Conservation (phyloP, 2,113 vertebrate genomes). For the Lampris incognitus region DNA sequence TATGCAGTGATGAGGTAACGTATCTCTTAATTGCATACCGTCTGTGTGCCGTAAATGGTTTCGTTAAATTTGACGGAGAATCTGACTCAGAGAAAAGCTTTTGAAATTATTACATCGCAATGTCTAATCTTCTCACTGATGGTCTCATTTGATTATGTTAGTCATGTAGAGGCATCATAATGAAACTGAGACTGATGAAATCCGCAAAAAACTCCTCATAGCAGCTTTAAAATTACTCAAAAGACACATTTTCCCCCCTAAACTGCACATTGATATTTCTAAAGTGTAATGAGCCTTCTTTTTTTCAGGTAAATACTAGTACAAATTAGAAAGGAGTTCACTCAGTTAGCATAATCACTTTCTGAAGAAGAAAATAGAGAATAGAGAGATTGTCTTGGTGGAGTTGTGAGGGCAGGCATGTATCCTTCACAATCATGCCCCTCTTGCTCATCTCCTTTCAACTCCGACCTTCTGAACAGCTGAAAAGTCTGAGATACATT, state of each 20-base stretch:
- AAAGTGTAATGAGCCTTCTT: conserved; percentile 33
- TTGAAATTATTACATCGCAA: too few relatives aligned
- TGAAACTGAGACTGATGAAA: too few relatives aligned
- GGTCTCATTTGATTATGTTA: too few relatives aligned
- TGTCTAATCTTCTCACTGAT: too few relatives aligned
- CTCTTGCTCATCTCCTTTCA: conserved; percentile 57
- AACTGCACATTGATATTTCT: conserved; percentile 29
- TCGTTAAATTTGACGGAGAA: too few relatives aligned
- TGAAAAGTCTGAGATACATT: conserved; percentile 81
- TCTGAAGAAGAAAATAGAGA: conserved; percentile 45
- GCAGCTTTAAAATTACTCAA: neutral
- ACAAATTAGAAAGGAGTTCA: conserved; percentile 52
- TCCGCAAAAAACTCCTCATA: too few relatives aligned
- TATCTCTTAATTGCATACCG: too few relatives aligned
- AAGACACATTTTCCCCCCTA: conserved; percentile 1
- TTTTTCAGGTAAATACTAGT: conserved; percentile 27
- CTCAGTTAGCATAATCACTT: conserved; percentile 67
- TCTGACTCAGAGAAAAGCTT: too few relatives aligned
- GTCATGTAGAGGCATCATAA: too few relatives aligned
- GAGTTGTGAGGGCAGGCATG: conserved; percentile 48
- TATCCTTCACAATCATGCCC: conserved; percentile 49
- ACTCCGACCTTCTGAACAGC: conserved; percentile 67
- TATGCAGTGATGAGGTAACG: too few relatives aligned
- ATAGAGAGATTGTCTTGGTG: conserved; percentile 65
- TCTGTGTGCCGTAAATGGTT: too few relatives aligned